Conservation (phyloP, 2,113 vertebrate species). For the rabbit (Oryctolagus cuniculus) region DNA sequence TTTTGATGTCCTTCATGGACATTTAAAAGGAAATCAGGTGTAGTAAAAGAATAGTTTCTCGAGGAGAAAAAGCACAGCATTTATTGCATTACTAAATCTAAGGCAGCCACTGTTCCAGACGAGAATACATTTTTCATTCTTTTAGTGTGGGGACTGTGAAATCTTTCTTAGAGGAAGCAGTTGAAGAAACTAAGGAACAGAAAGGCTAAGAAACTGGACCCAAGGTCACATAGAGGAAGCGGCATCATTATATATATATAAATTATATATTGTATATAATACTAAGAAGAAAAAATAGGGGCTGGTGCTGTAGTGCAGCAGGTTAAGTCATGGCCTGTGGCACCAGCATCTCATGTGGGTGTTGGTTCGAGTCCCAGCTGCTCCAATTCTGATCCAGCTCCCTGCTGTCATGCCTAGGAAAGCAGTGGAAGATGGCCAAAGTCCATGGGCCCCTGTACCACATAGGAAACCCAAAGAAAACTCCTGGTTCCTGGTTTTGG, state of each 20-base stretch:
- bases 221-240: neutral
- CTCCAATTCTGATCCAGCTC: too few species aligned
- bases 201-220: neutral
- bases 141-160: neutral
- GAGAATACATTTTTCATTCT: neutral
- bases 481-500: too few species aligned
- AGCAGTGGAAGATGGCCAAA: too few species aligned
- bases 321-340: too few species aligned
- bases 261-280: neutral
- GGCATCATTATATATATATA: neutral
- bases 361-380: too few species aligned
- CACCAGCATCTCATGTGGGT: too few species aligned
- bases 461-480: too few species aligned
- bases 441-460: too few species aligned
- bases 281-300: neutral
- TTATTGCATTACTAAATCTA: neutral
- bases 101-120: neutral
- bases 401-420: too few species aligned
- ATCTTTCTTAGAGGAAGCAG: neutral
- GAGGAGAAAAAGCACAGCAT: neutral
- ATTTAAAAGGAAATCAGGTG: neutral
- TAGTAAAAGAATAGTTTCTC: neutral
- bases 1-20: neutral
- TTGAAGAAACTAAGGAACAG: neutral
- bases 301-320: too few species aligned